Base-by-base conservation (phyloP, 2,888 invertebrate genomes). In the Diloba caeruleocephala region DNA sequence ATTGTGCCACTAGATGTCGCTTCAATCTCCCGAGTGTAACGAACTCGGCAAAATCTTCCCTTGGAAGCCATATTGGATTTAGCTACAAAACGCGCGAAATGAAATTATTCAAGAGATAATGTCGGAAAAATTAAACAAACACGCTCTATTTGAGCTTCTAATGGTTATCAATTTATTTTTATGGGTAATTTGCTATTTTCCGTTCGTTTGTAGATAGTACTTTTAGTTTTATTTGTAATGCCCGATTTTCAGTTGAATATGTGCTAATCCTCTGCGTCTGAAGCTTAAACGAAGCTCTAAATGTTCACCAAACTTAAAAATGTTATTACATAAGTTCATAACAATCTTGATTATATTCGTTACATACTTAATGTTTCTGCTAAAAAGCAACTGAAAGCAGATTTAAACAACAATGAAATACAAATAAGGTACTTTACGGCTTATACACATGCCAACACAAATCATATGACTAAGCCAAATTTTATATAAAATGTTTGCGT, bases 31-130 rank as follows among this genome's bases (percentile, higher is more conserved):
- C 17, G 55, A 71, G 69, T 64, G 46, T 72, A 76, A 71, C 67
- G 64, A 76, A 74, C 71, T 71, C 53, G 7, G 38, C 49, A 51
- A 63, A 54, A 46, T 59, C 36, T 49, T 57, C 43, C 39, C 25
- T 44, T 34, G 58, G 69, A 63, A 64, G 79, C 78, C 77, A 75
- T 79, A 79, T 79, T 79, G 76, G 60, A 79, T 79, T 78, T 65
- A n/a, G n/a, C n/a, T n/a, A 31, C 53, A 56, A 65, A 71, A 66
- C 62, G 75, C 70, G 71, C 66, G 76, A 66, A 62, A 62, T 68
- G 69, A 61, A 76, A 71, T 74, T 67, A 63, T 57, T 56, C 43
- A 29, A 31, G 32, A 67, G 66, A 75, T 76, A 76, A 74, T 51
- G 48, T 52, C 17, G 49, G 58, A 42, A 64, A 74, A 75, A 76